Conservation (phyloP, 2,797 vertebrate species). For the Sebastes nivosus region DNA sequence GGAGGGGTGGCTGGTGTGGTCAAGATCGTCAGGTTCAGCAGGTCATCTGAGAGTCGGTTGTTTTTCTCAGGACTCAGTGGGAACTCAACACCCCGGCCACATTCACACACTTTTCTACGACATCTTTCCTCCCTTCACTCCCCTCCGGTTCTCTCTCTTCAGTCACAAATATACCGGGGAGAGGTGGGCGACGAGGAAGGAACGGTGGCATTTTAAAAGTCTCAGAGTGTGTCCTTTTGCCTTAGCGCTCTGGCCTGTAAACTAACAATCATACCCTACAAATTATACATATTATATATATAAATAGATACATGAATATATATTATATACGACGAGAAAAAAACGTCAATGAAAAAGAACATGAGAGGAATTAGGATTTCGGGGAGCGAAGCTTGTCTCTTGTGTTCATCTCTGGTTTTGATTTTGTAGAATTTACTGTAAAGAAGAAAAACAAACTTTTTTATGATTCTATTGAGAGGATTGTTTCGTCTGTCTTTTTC, state of each 20-base stretch:
- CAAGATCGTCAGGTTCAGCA: slow-evolving; percentile 26
- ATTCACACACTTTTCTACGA: slow-evolving; percentile 33
- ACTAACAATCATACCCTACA: slow-evolving; percentile 68
- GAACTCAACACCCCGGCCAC: slow-evolving; percentile 9
- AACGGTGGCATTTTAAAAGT: slow-evolving; percentile 49
- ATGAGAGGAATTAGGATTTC: slow-evolving; percentile 61
- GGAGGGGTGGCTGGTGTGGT: background rate
- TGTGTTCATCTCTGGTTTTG: slow-evolving; percentile 75
- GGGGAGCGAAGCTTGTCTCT: slow-evolving; percentile 63
- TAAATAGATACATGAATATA: slow-evolving; percentile 38
- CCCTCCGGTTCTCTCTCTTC: slow-evolving; percentile 14
- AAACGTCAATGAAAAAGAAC: slow-evolving; percentile 51
- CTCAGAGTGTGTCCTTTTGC: slow-evolving; percentile 77
- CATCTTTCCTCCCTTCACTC: slow-evolving; percentile 34
- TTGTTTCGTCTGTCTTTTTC: slow-evolving; percentile 61
- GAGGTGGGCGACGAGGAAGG: slow-evolving; percentile 10
- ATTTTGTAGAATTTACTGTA: slow-evolving; percentile 83
- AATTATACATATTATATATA: slow-evolving; percentile 79
- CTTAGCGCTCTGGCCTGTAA: slow-evolving; percentile 81
- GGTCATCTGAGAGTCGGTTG: slow-evolving; percentile 30
- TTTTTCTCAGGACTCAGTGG: slow-evolving; percentile 57
- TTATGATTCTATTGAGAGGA: slow-evolving; percentile 75
- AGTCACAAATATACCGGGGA: background rate
- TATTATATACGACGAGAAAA: slow-evolving; percentile 60
- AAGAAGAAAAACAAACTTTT: slow-evolving; percentile 66